Evolutionary conservation across 2,888 invertebrate species (phyloP).

Genomic region (Hirudinaria manillensis): DNA sequence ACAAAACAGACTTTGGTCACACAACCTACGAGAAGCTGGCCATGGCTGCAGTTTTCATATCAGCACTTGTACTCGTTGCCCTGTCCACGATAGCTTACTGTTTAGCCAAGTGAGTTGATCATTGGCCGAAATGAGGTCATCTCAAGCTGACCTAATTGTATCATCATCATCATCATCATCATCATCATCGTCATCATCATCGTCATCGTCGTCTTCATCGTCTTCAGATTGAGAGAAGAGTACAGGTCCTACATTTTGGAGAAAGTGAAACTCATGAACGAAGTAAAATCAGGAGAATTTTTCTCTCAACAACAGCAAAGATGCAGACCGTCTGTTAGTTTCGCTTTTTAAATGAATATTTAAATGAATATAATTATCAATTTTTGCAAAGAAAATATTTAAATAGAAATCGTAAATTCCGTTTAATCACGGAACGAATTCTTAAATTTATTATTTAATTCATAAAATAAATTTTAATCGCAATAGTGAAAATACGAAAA

Average conservation of each 20-base stretch:
- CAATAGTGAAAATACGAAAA: too few species aligned
- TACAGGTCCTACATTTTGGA: background rate
- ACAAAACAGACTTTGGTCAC: background rate
- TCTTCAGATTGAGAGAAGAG: constrained; percentile 7
- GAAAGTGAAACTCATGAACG: constrained; percentile 8
- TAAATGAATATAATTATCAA: too few species aligned
- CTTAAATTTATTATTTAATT: too few species aligned
- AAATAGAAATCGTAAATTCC: too few species aligned
- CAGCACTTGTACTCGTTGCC: background rate
- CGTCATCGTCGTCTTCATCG: background rate
- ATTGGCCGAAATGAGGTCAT: too few species aligned
- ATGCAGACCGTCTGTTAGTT: too few species aligned
- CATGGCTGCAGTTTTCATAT: background rate
- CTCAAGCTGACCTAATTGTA: background rate
- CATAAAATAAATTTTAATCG: too few species aligned
- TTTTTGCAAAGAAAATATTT: too few species aligned
- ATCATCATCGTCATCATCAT: constrained; percentile 8
- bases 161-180: constrained; percentile 15
- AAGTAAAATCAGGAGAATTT: background rate
- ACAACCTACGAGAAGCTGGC: constrained; percentile 11
- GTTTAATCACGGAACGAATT: too few species aligned
- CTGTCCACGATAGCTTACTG: constrained; percentile 1
- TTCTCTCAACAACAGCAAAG: too few species aligned
- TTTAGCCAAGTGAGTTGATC: constrained; percentile 2
- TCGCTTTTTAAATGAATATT: too few species aligned